Percentiles rank a stretch among this genome's conserved stretches.
Conservation (phyloP, 2,113 vertebrate genomes). For the Orthonyx spaldingii region DNA sequence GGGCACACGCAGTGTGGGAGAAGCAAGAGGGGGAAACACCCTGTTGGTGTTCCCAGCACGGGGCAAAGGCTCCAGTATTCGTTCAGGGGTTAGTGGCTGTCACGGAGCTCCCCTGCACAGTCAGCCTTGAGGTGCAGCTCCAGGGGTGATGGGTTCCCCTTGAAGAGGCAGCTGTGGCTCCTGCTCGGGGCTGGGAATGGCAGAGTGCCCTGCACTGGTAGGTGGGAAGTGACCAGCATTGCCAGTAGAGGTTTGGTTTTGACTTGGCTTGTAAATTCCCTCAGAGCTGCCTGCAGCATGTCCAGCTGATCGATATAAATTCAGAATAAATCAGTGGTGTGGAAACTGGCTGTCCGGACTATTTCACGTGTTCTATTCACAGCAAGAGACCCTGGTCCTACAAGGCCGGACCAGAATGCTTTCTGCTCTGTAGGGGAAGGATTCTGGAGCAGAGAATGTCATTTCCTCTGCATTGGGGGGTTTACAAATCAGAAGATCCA, state of each 20-base stretch:
- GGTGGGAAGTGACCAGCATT: neutral
- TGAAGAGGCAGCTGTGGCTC: neutral
- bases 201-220: neutral
- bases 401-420: neutral
- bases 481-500: neutral
- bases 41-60: neutral
- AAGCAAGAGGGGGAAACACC: neutral
- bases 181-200: neutral
- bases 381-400: neutral
- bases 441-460: neutral
- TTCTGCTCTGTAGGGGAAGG: neutral
- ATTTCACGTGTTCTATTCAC: fast-evolving
- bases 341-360: neutral
- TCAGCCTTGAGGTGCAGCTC: neutral
- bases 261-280: neutral
- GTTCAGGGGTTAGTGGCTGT: neutral
- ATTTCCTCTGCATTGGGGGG: neutral
- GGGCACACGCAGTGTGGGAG: fast-evolving
- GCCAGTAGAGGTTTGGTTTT: neutral
- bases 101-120: neutral
- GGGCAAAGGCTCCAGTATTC: neutral
- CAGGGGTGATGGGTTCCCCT: neutral
- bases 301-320: neutral
- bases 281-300: neutral
- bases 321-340: neutral